Conservation (phyloP, 2,797 vertebrate genomes). For the Anomalospiza imberbis region DNA sequence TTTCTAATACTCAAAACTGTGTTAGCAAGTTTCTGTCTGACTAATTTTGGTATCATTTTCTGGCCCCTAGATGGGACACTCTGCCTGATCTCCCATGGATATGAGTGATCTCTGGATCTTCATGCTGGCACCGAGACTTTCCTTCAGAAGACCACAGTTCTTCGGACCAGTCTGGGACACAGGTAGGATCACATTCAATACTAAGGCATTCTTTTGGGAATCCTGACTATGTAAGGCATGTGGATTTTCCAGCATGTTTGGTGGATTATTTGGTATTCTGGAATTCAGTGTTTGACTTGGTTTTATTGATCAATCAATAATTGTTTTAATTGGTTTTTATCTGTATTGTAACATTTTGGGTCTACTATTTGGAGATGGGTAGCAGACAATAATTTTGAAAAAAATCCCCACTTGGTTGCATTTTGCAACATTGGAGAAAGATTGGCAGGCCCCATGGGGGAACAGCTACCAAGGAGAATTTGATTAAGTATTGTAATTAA, state of each 20-base stretch:
- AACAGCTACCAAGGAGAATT: neutral
- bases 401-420: neutral
- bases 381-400: neutral
- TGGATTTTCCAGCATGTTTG: neutral
- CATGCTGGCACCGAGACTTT: neutral
- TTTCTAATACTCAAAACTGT: neutral
- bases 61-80: neutral
- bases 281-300: neutral
- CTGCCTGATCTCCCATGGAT: neutral
- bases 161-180: neutral
- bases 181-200: neutral
- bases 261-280: neutral
- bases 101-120: neutral
- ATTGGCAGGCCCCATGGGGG: neutral
- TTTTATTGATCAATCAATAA: neutral
- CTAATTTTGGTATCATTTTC: neutral
- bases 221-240: neutral
- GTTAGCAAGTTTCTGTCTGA: neutral
- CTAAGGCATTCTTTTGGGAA: neutral
- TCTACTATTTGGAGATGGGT: too few species aligned
- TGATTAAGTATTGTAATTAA: neutral
- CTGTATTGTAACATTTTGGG: neutral
- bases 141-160: neutral
- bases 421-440: neutral
- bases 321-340: neutral